These are phyloP conservation scores for Dynastes hyllus DNA, from an alignment of 2,888 invertebrate genomes.

Conservation along the genomic window DNA sequence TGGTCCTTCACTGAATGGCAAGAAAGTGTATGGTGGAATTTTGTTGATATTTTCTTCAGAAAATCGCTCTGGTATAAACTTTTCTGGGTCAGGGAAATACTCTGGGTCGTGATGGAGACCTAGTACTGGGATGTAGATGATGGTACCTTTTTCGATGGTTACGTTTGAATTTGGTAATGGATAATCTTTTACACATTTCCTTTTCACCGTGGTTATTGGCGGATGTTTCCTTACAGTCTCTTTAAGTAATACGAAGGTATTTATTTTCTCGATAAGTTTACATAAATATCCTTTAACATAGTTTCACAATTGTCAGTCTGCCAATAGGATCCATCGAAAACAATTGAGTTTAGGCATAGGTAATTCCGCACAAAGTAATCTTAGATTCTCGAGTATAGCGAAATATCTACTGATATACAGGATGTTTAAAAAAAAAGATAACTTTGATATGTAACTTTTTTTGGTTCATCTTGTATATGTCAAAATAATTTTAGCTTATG, in stretches of 20 bases:
- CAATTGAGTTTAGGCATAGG: too few species aligned
- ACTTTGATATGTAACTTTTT: too few species aligned
- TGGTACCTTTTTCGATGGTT: constrained; percentile 60
- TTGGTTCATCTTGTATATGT: too few species aligned
- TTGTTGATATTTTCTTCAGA: constrained; percentile 70
- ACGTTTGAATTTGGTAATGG: constrained; percentile 33
- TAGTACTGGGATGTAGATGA: constrained; percentile 68
- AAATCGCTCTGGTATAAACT: constrained; percentile 76
- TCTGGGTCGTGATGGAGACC: constrained; percentile 73
- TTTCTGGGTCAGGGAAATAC: constrained; percentile 73
- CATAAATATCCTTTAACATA: too few species aligned
- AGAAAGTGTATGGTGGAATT: constrained; percentile 68
- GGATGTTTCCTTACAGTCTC: constrained; percentile 40
- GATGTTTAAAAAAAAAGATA: too few species aligned
- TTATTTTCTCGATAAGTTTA: too few species aligned
- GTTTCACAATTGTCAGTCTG: too few species aligned
- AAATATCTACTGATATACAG: too few species aligned
- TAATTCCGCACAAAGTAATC: too few species aligned
- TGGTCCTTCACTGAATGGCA: constrained; percentile 76
- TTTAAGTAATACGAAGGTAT: not conserved
- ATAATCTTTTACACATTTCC: constrained; percentile 29
- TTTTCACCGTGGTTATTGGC: not conserved
- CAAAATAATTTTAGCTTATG: too few species aligned
- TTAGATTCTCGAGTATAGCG: too few species aligned
- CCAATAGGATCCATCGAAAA: too few species aligned